Evolutionary conservation across 1,140 invertebrate species (phyloP), one percentile per base, ranked within the genome.

Genomic region (Melitaea cinxia): DNA sequence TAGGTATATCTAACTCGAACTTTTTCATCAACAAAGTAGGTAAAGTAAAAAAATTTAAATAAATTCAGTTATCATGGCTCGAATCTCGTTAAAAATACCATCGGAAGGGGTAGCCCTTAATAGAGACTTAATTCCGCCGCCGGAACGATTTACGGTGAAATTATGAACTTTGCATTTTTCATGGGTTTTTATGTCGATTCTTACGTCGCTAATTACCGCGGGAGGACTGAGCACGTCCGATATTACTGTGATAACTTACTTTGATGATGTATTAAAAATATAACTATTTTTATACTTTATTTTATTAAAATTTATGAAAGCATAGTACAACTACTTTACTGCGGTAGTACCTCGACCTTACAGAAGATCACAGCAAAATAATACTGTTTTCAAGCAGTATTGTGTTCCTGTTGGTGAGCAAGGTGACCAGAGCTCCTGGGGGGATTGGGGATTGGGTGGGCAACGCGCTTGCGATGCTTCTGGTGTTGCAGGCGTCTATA

Each of bases 161-260:
- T 79, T 75, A 82, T 75, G 75, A 69, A 56, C 62, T 61, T 67
- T 77, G 65, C 78, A 82, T 86, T 79, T 82, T 85, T 87, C 75
- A 85, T 77, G 61, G 53, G 50, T 24, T 75, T 81, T 83, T 81
- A 72, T 63, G 61, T 9, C 52, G 83, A 82, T 87, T 80, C 83
- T 85, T 83, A 84, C 72, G 68, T 62, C 68, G 62, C 72, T 79
- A 82, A 85, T 87, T 81, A 80, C 62, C 70, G 65, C 72, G 75
- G 76, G 59, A 70, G 75, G 54, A 26, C 63, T 62, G 42, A 39
- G 14, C 37, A 42, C 37, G 37, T 47, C 4, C 52, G 42, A 39
- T 58, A 54, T n/a, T 58, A 52, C 14, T 37, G 24, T 33, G 47
- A 61, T 28, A 21, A 21, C 1, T 21, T 23, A 21, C 17, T 6